A percentile compares a stretch with the other conserved stretches of the same genome.
phyloP scores from a whole-genome alignment of 1,140 invertebrate genomes.

The Drosophila mauritiana region DNA sequence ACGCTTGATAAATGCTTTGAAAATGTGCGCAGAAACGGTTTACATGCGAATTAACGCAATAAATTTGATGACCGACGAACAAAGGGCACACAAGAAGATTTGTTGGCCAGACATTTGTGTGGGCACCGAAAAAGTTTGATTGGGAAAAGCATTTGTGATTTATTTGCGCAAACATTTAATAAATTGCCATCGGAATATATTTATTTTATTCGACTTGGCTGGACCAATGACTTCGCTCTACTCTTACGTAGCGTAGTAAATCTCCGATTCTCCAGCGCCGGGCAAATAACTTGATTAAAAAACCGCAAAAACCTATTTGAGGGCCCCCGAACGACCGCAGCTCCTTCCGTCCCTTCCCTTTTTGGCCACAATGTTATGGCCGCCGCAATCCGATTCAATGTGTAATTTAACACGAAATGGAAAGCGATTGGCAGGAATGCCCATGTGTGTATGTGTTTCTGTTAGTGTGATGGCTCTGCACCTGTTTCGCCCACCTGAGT shows the following conservation, averaged over 20 bases:
- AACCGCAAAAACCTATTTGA: slow-evolving; percentile 81
- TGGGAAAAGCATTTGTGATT: slow-evolving; percentile 80
- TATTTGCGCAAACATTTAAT: slow-evolving; percentile 81
- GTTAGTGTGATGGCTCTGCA: too few relatives aligned
- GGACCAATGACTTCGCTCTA: slow-evolving; percentile 43
- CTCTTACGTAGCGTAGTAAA: neutral
- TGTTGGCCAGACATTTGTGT: slow-evolving; percentile 30
- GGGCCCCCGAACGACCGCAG: slow-evolving; percentile 52
- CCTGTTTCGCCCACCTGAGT: too few relatives aligned
- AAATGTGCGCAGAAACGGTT: slow-evolving; percentile 70
- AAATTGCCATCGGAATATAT: slow-evolving; percentile 67
- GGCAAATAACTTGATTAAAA: slow-evolving; percentile 81
- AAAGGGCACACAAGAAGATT: slow-evolving; percentile 43
- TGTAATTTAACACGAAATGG: slow-evolving; percentile 83
- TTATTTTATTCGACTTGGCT: slow-evolving; percentile 67
- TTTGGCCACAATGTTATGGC: slow-evolving; percentile 71
- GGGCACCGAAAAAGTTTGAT: slow-evolving; percentile 59
- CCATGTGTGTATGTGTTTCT: slow-evolving; percentile 9
- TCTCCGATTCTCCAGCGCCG: slow-evolving; percentile 30
- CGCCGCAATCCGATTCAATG: slow-evolving; percentile 80
- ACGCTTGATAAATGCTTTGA: slow-evolving; percentile 79
- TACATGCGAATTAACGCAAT: slow-evolving; percentile 81
- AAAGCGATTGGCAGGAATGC: slow-evolving; percentile 69
- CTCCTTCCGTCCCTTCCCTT: slow-evolving; percentile 22
- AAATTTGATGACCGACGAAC: slow-evolving; percentile 65